Percentiles rank a stretch among this genome's conserved stretches.
These are phyloP conservation scores for Drosophila truncata DNA, from an alignment of 1,140 invertebrate species.

Conservation along the genomic window DNA sequence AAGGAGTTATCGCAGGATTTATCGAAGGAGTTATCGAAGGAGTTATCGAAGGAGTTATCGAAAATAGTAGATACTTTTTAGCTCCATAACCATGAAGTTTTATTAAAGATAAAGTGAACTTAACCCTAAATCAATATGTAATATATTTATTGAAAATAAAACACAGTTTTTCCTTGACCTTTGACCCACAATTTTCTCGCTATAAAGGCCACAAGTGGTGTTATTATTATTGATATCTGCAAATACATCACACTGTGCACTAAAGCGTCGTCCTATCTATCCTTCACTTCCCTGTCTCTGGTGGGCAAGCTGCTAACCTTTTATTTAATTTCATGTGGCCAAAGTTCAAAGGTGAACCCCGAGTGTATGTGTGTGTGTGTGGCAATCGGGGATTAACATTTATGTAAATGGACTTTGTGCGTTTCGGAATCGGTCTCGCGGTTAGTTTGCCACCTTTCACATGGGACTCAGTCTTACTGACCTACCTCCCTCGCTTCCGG, in stretches of 20 bases:
- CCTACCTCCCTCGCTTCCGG: not conserved
- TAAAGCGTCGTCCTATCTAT: constrained; percentile 7
- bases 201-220: not conserved
- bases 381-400: constrained; percentile 57
- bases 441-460: constrained; percentile 7
- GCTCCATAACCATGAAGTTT: not conserved
- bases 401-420: constrained; percentile 72
- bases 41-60: no score
- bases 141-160: not conserved
- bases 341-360: constrained; percentile 72
- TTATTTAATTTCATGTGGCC: constrained; percentile 74
- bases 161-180: not conserved
- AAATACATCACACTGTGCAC: constrained; percentile 12
- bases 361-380: constrained; percentile 14
- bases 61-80: not conserved
- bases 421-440: constrained; percentile 30
- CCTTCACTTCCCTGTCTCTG: not conserved
- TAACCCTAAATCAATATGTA: not conserved
- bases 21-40: no score
- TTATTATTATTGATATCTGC: constrained; percentile 1
- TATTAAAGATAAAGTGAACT: not conserved
- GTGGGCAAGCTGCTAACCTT: constrained; percentile 57
- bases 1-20: no score
- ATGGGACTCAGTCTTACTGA: not conserved
- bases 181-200: not conserved